phyloP scores from a whole-genome alignment of 1,140 invertebrate species.

The Eupristina koningsbergeri region DNA sequence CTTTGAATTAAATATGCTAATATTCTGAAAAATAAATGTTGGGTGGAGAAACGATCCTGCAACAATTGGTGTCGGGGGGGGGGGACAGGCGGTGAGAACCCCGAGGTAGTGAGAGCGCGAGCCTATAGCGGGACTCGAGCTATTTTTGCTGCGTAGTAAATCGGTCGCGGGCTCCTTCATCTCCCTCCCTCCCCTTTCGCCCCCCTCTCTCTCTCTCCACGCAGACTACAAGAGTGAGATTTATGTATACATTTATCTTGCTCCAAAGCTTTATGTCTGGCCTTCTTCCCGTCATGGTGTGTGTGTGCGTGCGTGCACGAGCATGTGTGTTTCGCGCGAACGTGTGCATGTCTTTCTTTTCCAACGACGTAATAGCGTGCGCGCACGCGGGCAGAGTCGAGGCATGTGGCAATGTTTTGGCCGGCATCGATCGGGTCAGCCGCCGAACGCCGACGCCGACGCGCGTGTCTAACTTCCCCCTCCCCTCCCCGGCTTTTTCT shows the following conservation, averaged over 20 bases:
- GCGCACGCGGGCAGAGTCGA: conserved; percentile 49
- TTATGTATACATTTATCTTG: conserved; percentile 30
- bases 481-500: conserved; percentile 30
- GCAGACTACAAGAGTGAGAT: conserved; percentile 3
- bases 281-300: conserved; percentile 5
- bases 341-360: background rate
- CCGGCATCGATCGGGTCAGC: conserved; percentile 67
- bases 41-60: background rate
- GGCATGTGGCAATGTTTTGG: conserved; percentile 74
- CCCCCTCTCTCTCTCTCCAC: background rate
- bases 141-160: conserved; percentile 49
- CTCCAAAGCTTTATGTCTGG: conserved; percentile 47
- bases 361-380: conserved; percentile 16
- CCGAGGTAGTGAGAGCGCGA: background rate
- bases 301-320: conserved; percentile 31
- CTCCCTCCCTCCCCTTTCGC: background rate
- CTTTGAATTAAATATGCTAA: background rate
- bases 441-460: background rate
- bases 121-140: conserved; percentile 40
- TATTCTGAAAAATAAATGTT: background rate
- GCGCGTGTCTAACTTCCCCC: background rate
- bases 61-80: background rate
- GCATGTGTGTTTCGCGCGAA: too few relatives aligned
- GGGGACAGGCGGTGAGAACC: background rate
- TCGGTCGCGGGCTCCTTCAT: conserved; percentile 34